Evolutionary conservation across 2,113 vertebrate genomes (phyloP), one percentile per base, ranked within the genome.

Genomic region (Ceyx melanurus): DNA sequence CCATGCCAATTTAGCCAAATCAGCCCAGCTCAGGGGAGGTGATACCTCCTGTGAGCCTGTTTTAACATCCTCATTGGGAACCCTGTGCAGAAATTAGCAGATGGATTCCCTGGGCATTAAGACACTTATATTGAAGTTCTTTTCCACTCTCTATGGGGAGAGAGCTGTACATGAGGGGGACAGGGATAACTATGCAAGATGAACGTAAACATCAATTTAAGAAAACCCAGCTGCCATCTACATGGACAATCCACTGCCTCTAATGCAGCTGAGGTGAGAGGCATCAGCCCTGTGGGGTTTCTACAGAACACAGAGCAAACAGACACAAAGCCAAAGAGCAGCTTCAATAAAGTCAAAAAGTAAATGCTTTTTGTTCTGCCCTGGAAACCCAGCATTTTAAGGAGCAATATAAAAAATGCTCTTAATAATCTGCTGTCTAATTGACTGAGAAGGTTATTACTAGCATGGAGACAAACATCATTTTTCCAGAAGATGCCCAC

Each of bases 1-100:
- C 28, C 0, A 0, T 3, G 3, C 11, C n/a, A 2, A 0, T 0
- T 0, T n/a, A 61, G 29, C 45, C 15, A 12, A 57, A 13, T 9
- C 13, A 90, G 64, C 11, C 17, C 40, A 51, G 15, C 1, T 0
- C 1, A 0, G 18, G 5, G 18, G 11, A 50, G 22, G 23, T 3
- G 3, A 23, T 9, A 43, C 5, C 21, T 80, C 82, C 3, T 2
- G 2, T 5, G 15, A 82, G 40, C 16, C 54, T 51, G 10, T 80
- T 64, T 31, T 9, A 67, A 31, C 25, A 11, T 28, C n/a, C 8
- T 21, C 33, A 1, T 28, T 0, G 0, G 31, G 25, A 91, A 2
- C 13, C 18, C 9, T 25, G 22, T 29, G 21, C 73, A 90, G 57
- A 78, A 65, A 42, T 11, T 25, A 37, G 65, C n/a, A 25, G 28